phyloP scores from a whole-genome alignment of 64 coral and sea anemone species.

The Platygyra sinensis region DNA sequence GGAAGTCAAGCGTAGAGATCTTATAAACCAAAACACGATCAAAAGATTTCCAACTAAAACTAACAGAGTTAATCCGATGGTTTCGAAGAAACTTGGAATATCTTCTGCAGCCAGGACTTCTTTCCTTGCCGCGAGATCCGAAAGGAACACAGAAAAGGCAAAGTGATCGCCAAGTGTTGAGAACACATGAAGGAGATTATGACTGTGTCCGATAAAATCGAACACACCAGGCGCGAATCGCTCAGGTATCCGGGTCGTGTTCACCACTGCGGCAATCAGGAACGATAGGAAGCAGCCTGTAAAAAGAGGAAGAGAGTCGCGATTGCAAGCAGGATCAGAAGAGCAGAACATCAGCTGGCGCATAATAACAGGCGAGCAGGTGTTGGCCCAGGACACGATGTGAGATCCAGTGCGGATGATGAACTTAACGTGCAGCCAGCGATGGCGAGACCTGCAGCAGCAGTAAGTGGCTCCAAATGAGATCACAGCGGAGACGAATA shows the following conservation, averaged over 20 bases:
- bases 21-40: conserved; percentile 78
- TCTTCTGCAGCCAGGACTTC: conserved; percentile 2
- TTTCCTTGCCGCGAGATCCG: conserved; percentile 34
- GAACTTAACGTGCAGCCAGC: conserved; percentile 27
- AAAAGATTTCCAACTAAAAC: conserved; percentile 63
- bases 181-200: conserved; percentile 77
- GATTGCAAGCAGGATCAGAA: conserved; percentile 39
- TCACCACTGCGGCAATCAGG: conserved; percentile 61
- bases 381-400: conserved; percentile 41
- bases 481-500: conserved; percentile 42
- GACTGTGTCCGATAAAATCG: conserved; percentile 75
- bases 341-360: conserved; percentile 40
- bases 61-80: conserved; percentile 60
- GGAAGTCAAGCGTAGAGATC: neutral
- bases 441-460: conserved; percentile 65
- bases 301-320: conserved; percentile 28
- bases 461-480: conserved; percentile 20
- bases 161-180: conserved; percentile 58
- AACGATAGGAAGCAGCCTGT: conserved; percentile 54
- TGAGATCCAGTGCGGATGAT: conserved; percentile 55
- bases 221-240: conserved; percentile 56
- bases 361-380: conserved; percentile 47
- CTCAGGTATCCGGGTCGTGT: conserved; percentile 65
- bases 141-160: conserved; percentile 18
- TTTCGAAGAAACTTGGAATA: conserved; percentile 61